These are phyloP conservation scores for Onchidella celtica DNA, from an alignment of 2,888 invertebrate genomes.

Conservation along the genomic window DNA sequence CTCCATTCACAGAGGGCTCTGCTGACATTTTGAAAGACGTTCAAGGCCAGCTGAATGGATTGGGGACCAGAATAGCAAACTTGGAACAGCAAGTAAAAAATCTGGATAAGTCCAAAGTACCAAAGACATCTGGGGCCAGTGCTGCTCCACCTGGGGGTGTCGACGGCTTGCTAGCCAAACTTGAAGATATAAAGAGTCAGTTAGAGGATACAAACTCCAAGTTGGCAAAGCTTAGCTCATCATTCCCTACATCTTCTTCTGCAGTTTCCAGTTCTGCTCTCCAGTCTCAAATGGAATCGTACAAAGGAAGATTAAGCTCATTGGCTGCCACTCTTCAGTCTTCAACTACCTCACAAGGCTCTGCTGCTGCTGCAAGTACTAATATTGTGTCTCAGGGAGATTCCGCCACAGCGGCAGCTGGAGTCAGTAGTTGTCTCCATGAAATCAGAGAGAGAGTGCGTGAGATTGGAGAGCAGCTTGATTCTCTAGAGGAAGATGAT, in stretches of 20 bases:
- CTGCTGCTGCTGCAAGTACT: slow-evolving; percentile 28
- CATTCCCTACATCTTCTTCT: slow-evolving; percentile 51
- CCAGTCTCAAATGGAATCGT: slow-evolving; percentile 24
- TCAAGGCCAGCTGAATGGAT: slow-evolving; percentile 62
- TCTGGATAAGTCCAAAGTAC: background rate
- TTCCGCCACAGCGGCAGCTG: slow-evolving; percentile 53
- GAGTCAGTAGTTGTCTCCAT: slow-evolving; percentile 65
- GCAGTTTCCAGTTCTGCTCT: slow-evolving; percentile 12
- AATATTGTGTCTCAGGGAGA: background rate
- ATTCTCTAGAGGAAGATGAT: slow-evolving; percentile 63
- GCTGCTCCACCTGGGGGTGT: slow-evolving; percentile 49
- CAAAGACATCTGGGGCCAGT: slow-evolving; percentile 6
- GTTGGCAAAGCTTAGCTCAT: slow-evolving; percentile 62
- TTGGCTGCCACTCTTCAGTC: slow-evolving; percentile 45
- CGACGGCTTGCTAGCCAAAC: slow-evolving; percentile 56
- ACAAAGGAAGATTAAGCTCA: slow-evolving; percentile 28
- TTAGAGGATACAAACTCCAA: slow-evolving; percentile 63
- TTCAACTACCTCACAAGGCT: slow-evolving; percentile 34
- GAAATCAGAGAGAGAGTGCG: slow-evolving; percentile 64
- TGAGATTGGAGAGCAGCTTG: slow-evolving; percentile 57
- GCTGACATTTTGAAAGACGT: slow-evolving; percentile 59
- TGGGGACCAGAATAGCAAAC: slow-evolving; percentile 65
- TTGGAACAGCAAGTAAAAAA: slow-evolving; percentile 61
- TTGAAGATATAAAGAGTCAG: slow-evolving; percentile 68
- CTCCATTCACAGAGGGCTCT: slow-evolving; percentile 22